Percentiles rank a stretch among this genome's conserved stretches.
Evolutionary conservation across 2,888 invertebrate genomes (phyloP).

Genomic region (Trichopoda pennipes): DNA sequence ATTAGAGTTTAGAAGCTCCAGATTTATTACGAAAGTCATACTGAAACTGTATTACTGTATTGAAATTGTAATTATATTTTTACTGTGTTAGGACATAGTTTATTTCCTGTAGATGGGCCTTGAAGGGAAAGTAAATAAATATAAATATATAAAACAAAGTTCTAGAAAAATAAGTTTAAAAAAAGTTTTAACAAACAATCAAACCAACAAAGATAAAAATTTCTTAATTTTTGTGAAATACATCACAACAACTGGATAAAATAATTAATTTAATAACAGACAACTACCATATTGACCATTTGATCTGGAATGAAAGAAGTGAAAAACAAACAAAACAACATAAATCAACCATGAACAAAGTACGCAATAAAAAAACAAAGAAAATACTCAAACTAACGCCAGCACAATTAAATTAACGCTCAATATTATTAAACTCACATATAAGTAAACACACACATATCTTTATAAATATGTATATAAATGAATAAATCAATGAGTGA

Average conservation of each 20-base stretch:
- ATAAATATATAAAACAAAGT: too few relatives aligned
- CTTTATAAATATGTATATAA: background rate
- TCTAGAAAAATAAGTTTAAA: too few relatives aligned
- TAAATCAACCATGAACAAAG: constrained; percentile 13
- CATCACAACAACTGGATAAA: constrained; percentile 14
- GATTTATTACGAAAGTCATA: too few relatives aligned
- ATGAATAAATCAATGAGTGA: constrained; percentile 13
- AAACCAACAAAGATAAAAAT: too few relatives aligned
- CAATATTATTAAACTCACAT: constrained; percentile 5
- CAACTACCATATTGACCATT: constrained; percentile 30
- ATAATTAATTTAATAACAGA: constrained; percentile 35
- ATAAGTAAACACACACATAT: background rate
- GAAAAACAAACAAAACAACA: background rate
- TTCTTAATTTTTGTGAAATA: constrained; percentile 3
- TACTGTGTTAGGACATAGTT: too few relatives aligned
- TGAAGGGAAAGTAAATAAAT: too few relatives aligned
- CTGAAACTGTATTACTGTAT: too few relatives aligned
- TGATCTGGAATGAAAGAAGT: background rate
- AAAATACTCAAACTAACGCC: constrained; percentile 12
- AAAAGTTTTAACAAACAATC: too few relatives aligned
- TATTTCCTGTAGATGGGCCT: too few relatives aligned
- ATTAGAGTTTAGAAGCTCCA: too few relatives aligned
- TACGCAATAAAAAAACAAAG: background rate
- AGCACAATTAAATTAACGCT: constrained; percentile 35
- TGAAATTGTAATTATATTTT: too few relatives aligned